phyloP scores from a whole-genome alignment of 2,888 invertebrate genomes.

The Hoplodrina blanda region DNA sequence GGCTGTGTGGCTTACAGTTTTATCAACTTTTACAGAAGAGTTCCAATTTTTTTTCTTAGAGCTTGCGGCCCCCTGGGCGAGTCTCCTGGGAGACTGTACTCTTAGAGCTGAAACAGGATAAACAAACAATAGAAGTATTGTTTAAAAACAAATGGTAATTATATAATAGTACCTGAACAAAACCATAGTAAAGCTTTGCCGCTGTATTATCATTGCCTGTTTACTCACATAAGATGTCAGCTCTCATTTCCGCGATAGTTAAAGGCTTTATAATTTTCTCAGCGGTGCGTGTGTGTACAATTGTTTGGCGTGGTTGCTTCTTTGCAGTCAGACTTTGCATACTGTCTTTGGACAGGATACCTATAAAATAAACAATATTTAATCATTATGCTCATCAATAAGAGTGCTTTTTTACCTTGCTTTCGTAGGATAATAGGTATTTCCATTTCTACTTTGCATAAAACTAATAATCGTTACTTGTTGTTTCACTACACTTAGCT shows the following conservation, averaged over 20 bases:
- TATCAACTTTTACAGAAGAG: constrained; percentile 82
- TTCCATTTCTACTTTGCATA: background rate
- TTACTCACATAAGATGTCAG: constrained; percentile 73
- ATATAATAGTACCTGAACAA: background rate
- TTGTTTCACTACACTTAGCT: background rate
- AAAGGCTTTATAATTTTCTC: constrained; percentile 77
- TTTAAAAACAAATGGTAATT: too few species aligned
- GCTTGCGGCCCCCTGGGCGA: constrained; percentile 64
- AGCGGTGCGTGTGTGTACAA: constrained; percentile 70
- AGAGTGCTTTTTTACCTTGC: background rate
- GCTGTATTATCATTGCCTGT: background rate
- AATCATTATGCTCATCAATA: background rate
- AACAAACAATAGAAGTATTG: background rate
- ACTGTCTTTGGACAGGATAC: constrained; percentile 75
- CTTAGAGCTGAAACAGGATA: constrained; percentile 74
- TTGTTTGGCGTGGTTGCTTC: constrained; percentile 74
- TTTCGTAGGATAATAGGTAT: background rate
- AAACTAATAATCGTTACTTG: constrained; percentile 4
- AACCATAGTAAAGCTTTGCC: too few species aligned
- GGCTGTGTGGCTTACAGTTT: constrained; percentile 76
- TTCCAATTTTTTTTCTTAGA: constrained; percentile 83
- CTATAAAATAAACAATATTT: constrained; percentile 64
- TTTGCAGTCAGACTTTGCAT: constrained; percentile 73
- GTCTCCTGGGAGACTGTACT: constrained; percentile 68
- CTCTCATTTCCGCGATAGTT: constrained; percentile 81